Base-by-base conservation (phyloP, 2,113 vertebrate genomes). In the Tapirus terrestris region DNA sequence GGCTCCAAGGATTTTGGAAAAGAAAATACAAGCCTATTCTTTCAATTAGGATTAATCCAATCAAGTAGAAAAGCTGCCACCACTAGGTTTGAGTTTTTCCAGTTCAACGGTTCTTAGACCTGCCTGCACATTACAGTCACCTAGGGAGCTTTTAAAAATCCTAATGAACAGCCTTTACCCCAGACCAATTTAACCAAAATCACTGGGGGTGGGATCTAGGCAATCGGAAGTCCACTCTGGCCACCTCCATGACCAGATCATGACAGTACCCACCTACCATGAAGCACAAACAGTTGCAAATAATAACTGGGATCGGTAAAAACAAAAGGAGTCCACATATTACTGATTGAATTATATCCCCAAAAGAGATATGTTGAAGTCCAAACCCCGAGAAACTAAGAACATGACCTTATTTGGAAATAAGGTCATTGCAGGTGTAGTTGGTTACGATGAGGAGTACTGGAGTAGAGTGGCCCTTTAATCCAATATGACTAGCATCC, bases 51-150 rank as follows among this genome's bases (percentile, higher is more conserved):
- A 9, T 85, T 76, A 86, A 83, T 61, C 36, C 45, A 73, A 87
- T 93, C 93, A 91, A 94, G 39, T 11, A 43, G 61, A 92, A 94
- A 93, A 87, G 10, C 94, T 90, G 68, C 39, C 27, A 58, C 33
- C 27, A 11, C 36, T 8, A 43, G 33, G 31, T 67, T 12, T 85
- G 60, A 45, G 29, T 56, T 92, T 58, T 95, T 94, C 83, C n/a
- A 53, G 67, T 83, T 81, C 70, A 77, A 43, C 63, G 45, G 31
- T 56, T 65, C 10, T 12, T 21, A 95, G 81, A 94, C 27, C 31
- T n/a, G 76, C n/a, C 70, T 56, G 20, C 21, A 72, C 16, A 39
- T 8, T 94, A 21, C 5, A 60, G 8, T 48, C 75, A 92, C 27
- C 80, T 72, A 58, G 70, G n/a, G 70, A 60, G 31, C 14, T 90